A percentile compares a stretch with the other conserved stretches of the same genome.
Evolutionary conservation across 2,797 vertebrate species (phyloP).

Genomic region (Sebastiscus tertius): DNA sequence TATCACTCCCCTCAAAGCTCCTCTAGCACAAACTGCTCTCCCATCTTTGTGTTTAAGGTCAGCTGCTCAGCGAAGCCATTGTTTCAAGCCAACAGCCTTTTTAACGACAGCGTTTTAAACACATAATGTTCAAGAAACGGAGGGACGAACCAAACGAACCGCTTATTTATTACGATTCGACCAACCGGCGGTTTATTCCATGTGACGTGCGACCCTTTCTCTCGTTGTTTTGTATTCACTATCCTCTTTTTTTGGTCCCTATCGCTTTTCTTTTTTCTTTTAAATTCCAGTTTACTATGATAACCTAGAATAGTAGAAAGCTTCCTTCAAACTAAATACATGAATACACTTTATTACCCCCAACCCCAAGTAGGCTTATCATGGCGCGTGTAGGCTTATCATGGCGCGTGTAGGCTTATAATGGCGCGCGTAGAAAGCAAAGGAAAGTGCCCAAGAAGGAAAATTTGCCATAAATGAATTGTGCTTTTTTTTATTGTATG

Average conservation of each 20-base stretch:
- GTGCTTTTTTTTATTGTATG: constrained; percentile 45
- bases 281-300: background rate
- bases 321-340: constrained; percentile 40
- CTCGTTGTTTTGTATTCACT: constrained; percentile 24
- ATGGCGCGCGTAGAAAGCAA: constrained; percentile 17
- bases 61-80: constrained; percentile 25
- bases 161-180: constrained; percentile 55
- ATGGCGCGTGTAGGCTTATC: background rate
- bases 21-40: constrained; percentile 35
- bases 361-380: background rate
- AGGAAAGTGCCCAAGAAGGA: constrained; percentile 68
- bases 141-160: constrained; percentile 50
- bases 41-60: constrained; percentile 38
- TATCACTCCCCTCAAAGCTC: constrained; percentile 47
- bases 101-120: constrained; percentile 18
- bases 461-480: constrained; percentile 62
- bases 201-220: constrained; percentile 10
- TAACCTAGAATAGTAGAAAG: constrained; percentile 10
- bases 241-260: background rate
- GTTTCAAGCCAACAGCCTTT: constrained; percentile 44
- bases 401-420: background rate
- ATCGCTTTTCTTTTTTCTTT: background rate
- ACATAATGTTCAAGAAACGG: constrained; percentile 7
- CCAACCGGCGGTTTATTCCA: constrained; percentile 24
- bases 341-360: background rate